These are phyloP conservation scores for Haliclona indistincta DNA, from an alignment of 37 sponge, comb jelly and placozoan genomes.

Conservation along the genomic window DNA sequence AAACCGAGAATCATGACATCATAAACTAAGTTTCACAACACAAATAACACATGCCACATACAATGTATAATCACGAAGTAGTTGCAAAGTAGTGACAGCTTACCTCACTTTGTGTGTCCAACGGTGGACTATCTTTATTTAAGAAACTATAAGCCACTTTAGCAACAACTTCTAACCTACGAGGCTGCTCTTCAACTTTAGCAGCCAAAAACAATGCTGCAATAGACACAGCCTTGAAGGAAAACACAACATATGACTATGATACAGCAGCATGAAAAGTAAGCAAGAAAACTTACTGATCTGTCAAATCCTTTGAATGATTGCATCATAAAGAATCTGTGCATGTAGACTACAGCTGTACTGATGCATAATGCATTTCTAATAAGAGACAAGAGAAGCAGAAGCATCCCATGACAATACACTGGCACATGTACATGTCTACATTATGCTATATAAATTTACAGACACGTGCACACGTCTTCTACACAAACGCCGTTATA, in stretches of 20 bases:
- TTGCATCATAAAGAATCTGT: slow-evolving; percentile 95
- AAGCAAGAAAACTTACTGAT: slow-evolving; percentile 61
- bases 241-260: neutral
- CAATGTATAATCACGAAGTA: neutral
- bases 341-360: slow-evolving; percentile 98
- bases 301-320: slow-evolving; percentile 84
- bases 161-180: slow-evolving; percentile 83
- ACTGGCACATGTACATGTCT: too few species aligned
- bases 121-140: slow-evolving; percentile 53
- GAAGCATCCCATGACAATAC: too few species aligned
- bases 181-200: slow-evolving; percentile 96
- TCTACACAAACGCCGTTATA: too few species aligned
- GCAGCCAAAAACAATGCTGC: slow-evolving; percentile 91
- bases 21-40: too few species aligned
- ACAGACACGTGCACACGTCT: too few species aligned
- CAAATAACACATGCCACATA: too few species aligned
- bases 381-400: neutral
- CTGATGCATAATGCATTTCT: slow-evolving; percentile 88
- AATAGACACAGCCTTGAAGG: slow-evolving; percentile 16
- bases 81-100: neutral
- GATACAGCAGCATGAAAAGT: neutral
- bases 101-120: slow-evolving; percentile 66
- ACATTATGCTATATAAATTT: too few species aligned
- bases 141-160: slow-evolving; percentile 58
- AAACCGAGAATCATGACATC: too few species aligned